These are phyloP conservation scores for Mixornis gularis DNA, from an alignment of 2,113 vertebrate genomes.

Conservation along the genomic window DNA sequence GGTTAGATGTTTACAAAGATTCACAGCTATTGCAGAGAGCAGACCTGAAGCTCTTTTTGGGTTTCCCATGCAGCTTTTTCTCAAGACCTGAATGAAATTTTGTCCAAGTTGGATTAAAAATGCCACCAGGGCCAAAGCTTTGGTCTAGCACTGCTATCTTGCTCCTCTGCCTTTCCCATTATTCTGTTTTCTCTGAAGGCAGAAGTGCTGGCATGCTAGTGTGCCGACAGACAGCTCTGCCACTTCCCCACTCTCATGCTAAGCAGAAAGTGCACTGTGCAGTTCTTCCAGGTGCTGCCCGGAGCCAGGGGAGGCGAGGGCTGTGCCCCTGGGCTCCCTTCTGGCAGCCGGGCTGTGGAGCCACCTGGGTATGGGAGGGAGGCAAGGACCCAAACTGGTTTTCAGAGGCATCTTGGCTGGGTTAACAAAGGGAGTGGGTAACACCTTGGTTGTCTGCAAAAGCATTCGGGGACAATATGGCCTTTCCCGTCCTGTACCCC, in stretches of 20 bases:
- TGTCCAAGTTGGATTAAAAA: neutral
- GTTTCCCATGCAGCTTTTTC: neutral
- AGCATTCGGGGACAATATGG: neutral
- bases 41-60: neutral
- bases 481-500: neutral
- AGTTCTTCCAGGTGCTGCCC: conserved; percentile 46
- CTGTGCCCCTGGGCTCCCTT: neutral
- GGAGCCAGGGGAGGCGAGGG: neutral
- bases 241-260: neutral
- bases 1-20: neutral
- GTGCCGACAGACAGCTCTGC: neutral
- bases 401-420: neutral
- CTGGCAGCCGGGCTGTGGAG: neutral
- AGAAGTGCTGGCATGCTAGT: neutral
- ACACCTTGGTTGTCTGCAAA: neutral
- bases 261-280: conserved; percentile 22
- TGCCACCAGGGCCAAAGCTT: neutral
- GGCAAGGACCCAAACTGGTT: neutral
- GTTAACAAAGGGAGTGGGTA: neutral
- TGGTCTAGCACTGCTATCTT: neutral
- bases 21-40: neutral
- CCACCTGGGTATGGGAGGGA: neutral
- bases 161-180: neutral
- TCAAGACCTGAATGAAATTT: neutral
- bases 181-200: neutral